Conservation (phyloP, 1,140 invertebrate species). For the Melanaphis sacchari region DNA sequence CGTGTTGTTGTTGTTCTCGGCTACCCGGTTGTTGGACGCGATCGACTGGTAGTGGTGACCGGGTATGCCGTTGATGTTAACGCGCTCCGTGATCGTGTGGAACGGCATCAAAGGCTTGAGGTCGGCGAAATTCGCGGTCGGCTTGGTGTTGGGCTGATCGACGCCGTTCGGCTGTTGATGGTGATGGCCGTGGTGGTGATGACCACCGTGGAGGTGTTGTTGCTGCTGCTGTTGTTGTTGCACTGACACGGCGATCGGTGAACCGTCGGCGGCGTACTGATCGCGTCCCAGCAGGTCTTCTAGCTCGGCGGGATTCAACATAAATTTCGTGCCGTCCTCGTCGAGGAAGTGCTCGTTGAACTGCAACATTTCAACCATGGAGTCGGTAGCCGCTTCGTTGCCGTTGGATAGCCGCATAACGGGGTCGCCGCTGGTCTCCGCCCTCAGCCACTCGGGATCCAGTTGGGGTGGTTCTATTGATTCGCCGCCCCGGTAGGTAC, state of each 20-base stretch:
- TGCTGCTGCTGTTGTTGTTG: slow-evolving; percentile 59
- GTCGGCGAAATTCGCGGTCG: slow-evolving; percentile 70
- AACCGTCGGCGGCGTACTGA: slow-evolving; percentile 48
- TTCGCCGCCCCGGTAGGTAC: slow-evolving; percentile 39
- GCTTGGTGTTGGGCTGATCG: slow-evolving; percentile 61
- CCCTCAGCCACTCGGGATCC: slow-evolving; percentile 57
- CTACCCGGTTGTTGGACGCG: slow-evolving; percentile 67
- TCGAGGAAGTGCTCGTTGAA: slow-evolving; percentile 56
- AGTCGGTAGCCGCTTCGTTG: slow-evolving; percentile 38
- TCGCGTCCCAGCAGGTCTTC: slow-evolving; percentile 51
- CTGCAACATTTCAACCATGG: slow-evolving; percentile 52
- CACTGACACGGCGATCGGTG: slow-evolving; percentile 24
- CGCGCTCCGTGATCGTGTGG: slow-evolving; percentile 81
- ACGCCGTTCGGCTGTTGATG: not conserved
- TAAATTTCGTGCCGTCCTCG: slow-evolving; percentile 51
- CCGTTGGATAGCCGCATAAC: slow-evolving; percentile 55
- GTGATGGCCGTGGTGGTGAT: slow-evolving; percentile 63
- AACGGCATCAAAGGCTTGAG: slow-evolving; percentile 87
- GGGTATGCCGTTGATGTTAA: slow-evolving; percentile 83
- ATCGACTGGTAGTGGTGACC: slow-evolving; percentile 87
- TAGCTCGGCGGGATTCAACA: slow-evolving; percentile 52
- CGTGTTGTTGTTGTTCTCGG: slow-evolving; percentile 70
- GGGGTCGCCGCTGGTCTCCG: slow-evolving; percentile 54
- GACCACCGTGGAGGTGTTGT: slow-evolving; percentile 61
- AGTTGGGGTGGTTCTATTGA: slow-evolving; percentile 54